Percentiles rank a stretch among this genome's conserved stretches.
Conservation (phyloP, 2,113 vertebrate species). For the Tautogolabrus adspersus region DNA sequence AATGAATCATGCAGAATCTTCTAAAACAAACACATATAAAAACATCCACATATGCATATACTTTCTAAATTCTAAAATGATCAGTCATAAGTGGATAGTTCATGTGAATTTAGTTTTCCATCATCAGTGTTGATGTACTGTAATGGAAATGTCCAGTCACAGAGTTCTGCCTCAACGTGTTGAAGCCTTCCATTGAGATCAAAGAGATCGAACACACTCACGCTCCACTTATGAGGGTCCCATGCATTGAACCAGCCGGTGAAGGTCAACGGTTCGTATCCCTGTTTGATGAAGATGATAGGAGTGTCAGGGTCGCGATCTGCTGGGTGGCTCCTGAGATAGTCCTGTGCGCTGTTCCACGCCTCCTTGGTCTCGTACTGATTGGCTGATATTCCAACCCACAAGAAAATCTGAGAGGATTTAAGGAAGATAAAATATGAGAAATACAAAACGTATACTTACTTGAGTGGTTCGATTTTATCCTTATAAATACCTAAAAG, state of each 20-base stretch:
- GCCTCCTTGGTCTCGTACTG: constrained; percentile 86
- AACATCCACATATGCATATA: background rate
- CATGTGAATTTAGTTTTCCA: background rate
- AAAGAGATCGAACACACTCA: constrained; percentile 77
- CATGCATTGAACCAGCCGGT: constrained; percentile 94
- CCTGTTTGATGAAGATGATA: constrained; percentile 88
- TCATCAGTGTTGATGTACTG: too few relatives aligned
- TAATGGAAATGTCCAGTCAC: background rate
- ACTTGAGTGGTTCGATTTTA: too few relatives aligned
- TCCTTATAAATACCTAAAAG: too few relatives aligned
- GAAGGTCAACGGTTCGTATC: constrained; percentile 89
- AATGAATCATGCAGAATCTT: constrained; percentile 30
- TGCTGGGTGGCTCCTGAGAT: constrained; percentile 88
- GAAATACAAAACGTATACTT: too few relatives aligned
- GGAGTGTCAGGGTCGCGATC: constrained; percentile 87
- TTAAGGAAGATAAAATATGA: background rate
- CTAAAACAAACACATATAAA: constrained; percentile 20
- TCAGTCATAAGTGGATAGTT: background rate
- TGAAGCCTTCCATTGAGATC: constrained; percentile 25
- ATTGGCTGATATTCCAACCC: constrained; percentile 89
- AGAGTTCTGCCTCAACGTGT: background rate
- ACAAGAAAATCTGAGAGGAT: constrained; percentile 88
- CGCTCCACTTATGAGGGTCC: constrained; percentile 93
- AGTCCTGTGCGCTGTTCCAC: constrained; percentile 80
- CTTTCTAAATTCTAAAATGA: background rate